Evolutionary conservation across 1,140 invertebrate genomes (phyloP).

Genomic region (Helicoverpa zea): DNA sequence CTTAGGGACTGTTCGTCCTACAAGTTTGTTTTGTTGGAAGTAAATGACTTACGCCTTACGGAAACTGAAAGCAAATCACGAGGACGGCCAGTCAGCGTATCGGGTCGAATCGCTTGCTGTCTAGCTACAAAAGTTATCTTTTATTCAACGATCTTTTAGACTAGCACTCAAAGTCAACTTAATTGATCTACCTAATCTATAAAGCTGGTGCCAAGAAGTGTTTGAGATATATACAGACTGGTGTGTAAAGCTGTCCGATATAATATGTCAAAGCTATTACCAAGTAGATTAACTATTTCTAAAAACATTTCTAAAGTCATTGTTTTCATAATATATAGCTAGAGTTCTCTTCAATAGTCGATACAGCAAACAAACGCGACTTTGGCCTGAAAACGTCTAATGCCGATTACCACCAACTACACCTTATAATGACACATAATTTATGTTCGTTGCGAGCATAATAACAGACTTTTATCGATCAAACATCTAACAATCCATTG

Average conservation of each 20-base stretch:
- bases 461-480: slow-evolving; percentile 53
- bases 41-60: slow-evolving; percentile 33
- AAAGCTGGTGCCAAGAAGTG: background rate
- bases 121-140: slow-evolving; percentile 36
- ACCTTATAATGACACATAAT: slow-evolving; percentile 5
- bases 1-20: slow-evolving; percentile 22
- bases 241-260: no score
- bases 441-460: background rate
- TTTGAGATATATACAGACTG: no score
- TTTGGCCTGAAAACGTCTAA: no score
- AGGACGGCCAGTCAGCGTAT: slow-evolving; percentile 10
- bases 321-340: background rate
- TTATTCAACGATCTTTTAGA: slow-evolving; percentile 40
- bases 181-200: slow-evolving; percentile 34
- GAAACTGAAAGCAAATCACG: slow-evolving; percentile 39
- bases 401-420: background rate
- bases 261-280: background rate
- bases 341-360: no score
- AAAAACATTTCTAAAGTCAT: background rate
- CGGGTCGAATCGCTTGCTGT: slow-evolving; percentile 28
- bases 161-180: slow-evolving; percentile 12
- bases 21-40: slow-evolving; percentile 39
- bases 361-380: no score
- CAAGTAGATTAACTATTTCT: background rate
- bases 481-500: slow-evolving; percentile 45